Evolutionary conservation across 64 coral and sea anemone genomes (phyloP).

Genomic region (Porites australiensis): DNA sequence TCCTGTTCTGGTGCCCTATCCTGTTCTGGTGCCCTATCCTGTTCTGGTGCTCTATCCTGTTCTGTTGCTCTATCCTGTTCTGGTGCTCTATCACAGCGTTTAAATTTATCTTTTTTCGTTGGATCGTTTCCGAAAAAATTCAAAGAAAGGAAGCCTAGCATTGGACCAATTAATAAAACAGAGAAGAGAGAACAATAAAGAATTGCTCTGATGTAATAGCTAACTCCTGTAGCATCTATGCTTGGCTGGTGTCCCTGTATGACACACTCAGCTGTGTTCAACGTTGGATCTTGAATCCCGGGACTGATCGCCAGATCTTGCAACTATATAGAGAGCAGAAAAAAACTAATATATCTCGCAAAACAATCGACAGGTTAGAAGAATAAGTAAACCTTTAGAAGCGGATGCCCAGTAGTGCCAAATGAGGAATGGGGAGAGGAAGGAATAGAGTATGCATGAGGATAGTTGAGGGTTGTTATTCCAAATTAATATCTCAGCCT

Average conservation of each 20-base stretch:
- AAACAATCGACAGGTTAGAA: too few relatives aligned
- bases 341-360: not conserved
- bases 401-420: too few relatives aligned
- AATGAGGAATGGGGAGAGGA: too few relatives aligned
- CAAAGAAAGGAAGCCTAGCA: not conserved
- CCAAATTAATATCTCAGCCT: too few relatives aligned
- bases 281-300: not conserved
- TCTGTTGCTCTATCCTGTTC: too few relatives aligned
- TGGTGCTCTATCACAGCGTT: not conserved
- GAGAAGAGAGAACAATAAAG: not conserved
- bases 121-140: not conserved
- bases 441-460: too few relatives aligned
- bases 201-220: slow-evolving; percentile 15
- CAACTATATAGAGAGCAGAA: not conserved
- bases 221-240: not conserved
- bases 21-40: too few relatives aligned
- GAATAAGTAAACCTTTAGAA: too few relatives aligned
- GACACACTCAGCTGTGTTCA: slow-evolving; percentile 18
- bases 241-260: slow-evolving; percentile 3
- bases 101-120: not conserved
- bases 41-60: too few relatives aligned
- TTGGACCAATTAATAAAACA: not conserved
- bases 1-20: too few relatives aligned
- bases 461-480: too few relatives aligned
- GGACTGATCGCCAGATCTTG: slow-evolving; percentile 8